Conservation (phyloP, 2,113 vertebrate species). For the Sylvilagus bachmani region DNA sequence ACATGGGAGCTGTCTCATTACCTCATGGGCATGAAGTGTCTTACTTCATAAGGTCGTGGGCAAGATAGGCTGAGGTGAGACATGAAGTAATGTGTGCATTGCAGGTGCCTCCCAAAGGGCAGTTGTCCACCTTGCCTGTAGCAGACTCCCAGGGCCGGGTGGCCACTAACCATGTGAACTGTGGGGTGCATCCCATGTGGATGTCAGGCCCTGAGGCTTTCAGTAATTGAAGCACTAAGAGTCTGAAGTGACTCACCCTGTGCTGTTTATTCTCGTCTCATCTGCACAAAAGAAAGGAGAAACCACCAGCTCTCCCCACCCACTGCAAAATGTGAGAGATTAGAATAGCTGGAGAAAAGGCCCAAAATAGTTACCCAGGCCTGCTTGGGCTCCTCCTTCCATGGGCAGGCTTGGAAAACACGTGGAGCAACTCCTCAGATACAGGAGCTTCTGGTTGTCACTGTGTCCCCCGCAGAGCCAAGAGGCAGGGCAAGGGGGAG, state of each 20-base stretch:
- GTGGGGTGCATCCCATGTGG: slow-evolving; percentile 71
- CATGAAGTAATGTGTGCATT: background rate
- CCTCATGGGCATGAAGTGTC: background rate
- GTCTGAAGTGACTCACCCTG: slow-evolving; percentile 80
- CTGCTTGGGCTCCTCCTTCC: background rate
- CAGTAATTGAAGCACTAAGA: slow-evolving; percentile 81
- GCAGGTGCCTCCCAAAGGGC: background rate
- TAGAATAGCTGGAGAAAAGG: slow-evolving; percentile 79
- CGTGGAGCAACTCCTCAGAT: slow-evolving; percentile 34
- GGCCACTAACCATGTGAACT: slow-evolving; percentile 49
- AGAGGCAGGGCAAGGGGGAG: background rate
- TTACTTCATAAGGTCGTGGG: slow-evolving; percentile 52
- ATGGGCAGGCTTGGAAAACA: background rate
- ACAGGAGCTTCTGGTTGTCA: background rate
- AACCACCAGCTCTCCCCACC: slow-evolving; percentile 81
- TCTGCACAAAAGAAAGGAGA: slow-evolving; percentile 83
- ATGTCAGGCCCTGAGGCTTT: slow-evolving; percentile 77
- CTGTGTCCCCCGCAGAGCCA: background rate
- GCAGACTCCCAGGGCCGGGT: slow-evolving; percentile 51
- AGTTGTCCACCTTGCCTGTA: background rate
- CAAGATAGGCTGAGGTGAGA: slow-evolving; percentile 15
- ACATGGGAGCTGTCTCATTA: background rate
- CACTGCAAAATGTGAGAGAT: slow-evolving; percentile 78
- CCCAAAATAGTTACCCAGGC: slow-evolving; percentile 75
- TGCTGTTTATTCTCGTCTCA: slow-evolving; percentile 82